A percentile compares a stretch with the other conserved stretches of the same genome.
phyloP scores from a whole-genome alignment of 1,140 invertebrate species.

The Cardiocondyla obscurior region DNA sequence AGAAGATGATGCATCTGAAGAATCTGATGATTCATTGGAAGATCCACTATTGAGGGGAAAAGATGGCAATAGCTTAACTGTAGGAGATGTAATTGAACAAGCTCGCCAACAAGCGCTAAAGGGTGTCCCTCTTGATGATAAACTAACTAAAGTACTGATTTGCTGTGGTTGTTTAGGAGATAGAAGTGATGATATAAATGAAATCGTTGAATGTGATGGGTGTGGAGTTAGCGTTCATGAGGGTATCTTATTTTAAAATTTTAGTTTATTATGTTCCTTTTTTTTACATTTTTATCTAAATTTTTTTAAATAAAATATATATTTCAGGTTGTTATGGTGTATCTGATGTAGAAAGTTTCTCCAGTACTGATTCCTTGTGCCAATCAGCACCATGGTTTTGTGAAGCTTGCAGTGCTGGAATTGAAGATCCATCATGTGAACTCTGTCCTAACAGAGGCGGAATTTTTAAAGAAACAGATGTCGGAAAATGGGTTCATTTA shows the following conservation, averaged over 20 bases:
- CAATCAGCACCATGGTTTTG: slow-evolving; percentile 99
- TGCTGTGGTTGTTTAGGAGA: slow-evolving; percentile 97
- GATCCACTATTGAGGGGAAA: slow-evolving; percentile 84
- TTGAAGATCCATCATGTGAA: slow-evolving; percentile 93
- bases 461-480: slow-evolving; percentile 98
- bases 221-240: slow-evolving; percentile 98
- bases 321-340: slow-evolving; percentile 95
- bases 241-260: slow-evolving; percentile 83
- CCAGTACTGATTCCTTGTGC: slow-evolving; percentile 94
- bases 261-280: neutral
- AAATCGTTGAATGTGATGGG: slow-evolving; percentile 98
- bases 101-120: slow-evolving; percentile 82
- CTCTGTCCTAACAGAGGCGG: slow-evolving; percentile 93
- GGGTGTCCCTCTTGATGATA: slow-evolving; percentile 79
- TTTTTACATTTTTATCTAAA: neutral
- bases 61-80: slow-evolving; percentile 82
- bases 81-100: slow-evolving; percentile 85
- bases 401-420: slow-evolving; percentile 97
- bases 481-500: slow-evolving; percentile 98
- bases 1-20: slow-evolving; percentile 82
- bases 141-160: slow-evolving; percentile 87
- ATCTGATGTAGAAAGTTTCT: slow-evolving; percentile 95
- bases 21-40: slow-evolving; percentile 83
- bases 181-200: slow-evolving; percentile 95
- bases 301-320: neutral